Evolutionary conservation across 2,888 invertebrate genomes (phyloP).

Genomic region (Timandra comae): DNA sequence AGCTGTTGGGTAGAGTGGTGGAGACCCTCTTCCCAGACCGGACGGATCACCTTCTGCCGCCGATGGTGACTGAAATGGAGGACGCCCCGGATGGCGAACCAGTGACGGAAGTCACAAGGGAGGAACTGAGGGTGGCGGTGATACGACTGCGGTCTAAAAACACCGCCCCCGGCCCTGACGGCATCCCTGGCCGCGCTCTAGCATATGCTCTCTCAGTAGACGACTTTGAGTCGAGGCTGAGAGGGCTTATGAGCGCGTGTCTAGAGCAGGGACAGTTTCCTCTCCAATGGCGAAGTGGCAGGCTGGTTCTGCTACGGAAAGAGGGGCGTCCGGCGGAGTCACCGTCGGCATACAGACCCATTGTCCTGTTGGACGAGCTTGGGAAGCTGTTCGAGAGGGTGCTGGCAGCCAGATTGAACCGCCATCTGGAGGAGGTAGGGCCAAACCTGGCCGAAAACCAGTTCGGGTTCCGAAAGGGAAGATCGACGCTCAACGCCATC

Average conservation of each 20-base stretch:
- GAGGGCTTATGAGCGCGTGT: slow-evolving; percentile 4
- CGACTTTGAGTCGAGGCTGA: background rate
- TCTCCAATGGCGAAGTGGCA: slow-evolving; percentile 2
- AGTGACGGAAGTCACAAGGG: background rate
- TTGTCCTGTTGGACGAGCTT: slow-evolving; percentile 12
- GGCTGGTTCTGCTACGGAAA: slow-evolving; percentile 8
- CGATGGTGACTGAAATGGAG: no score
- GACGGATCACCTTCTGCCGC: no score
- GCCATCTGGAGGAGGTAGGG: background rate
- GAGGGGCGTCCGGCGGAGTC: slow-evolving; percentile 4
- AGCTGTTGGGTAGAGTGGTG: no score
- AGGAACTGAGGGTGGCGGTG: background rate
- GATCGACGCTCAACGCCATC: background rate
- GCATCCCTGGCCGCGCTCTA: background rate
- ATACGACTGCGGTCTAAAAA: background rate
- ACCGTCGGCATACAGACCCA: slow-evolving; percentile 11
- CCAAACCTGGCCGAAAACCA: background rate
- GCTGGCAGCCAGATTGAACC: background rate
- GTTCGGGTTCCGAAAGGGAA: background rate
- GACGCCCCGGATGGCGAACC: background rate
- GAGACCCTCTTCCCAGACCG: no score
- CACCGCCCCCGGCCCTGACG: slow-evolving; percentile 1
- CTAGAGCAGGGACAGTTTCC: slow-evolving; percentile 1
- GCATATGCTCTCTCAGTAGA: background rate
- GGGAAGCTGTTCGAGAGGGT: slow-evolving; percentile 5